Evolutionary conservation across 2,888 invertebrate species (phyloP).

Genomic region (Cyaniris semiargus): DNA sequence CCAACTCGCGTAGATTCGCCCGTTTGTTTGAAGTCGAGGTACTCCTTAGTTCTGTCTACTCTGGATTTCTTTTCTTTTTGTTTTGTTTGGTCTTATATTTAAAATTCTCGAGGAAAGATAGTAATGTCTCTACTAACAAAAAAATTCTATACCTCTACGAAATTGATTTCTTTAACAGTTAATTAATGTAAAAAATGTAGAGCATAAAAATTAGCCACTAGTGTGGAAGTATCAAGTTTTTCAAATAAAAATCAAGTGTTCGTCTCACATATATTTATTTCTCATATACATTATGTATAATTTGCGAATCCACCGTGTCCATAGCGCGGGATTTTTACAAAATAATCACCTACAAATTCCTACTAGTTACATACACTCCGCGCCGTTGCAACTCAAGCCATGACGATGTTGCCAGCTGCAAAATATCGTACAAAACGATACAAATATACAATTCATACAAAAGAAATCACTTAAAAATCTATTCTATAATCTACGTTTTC

Average conservation of each 20-base stretch:
- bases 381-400: slow-evolving; percentile 61
- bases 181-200: too few relatives aligned
- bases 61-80: too few relatives aligned
- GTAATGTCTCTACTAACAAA: too few relatives aligned
- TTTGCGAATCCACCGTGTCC: slow-evolving; percentile 79
- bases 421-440: slow-evolving; percentile 41
- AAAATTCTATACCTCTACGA: too few relatives aligned
- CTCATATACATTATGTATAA: slow-evolving; percentile 80
- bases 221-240: too few relatives aligned
- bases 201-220: too few relatives aligned
- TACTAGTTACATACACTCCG: slow-evolving; percentile 68
- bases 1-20: too few relatives aligned
- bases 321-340: slow-evolving; percentile 73
- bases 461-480: slow-evolving; percentile 10
- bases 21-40: too few relatives aligned
- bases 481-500: neutral
- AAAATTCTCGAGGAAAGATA: too few relatives aligned
- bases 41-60: too few relatives aligned
- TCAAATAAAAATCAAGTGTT: slow-evolving; percentile 49
- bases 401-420: slow-evolving; percentile 56
- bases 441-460: slow-evolving; percentile 36
- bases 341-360: slow-evolving; percentile 72
- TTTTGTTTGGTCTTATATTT: too few relatives aligned
- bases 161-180: too few relatives aligned
- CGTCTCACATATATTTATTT: slow-evolving; percentile 81